A percentile compares a stretch with the other conserved stretches of the same genome.
Evolutionary conservation across 2,888 invertebrate species (phyloP).

Genomic region (Autographa pulchrina): DNA sequence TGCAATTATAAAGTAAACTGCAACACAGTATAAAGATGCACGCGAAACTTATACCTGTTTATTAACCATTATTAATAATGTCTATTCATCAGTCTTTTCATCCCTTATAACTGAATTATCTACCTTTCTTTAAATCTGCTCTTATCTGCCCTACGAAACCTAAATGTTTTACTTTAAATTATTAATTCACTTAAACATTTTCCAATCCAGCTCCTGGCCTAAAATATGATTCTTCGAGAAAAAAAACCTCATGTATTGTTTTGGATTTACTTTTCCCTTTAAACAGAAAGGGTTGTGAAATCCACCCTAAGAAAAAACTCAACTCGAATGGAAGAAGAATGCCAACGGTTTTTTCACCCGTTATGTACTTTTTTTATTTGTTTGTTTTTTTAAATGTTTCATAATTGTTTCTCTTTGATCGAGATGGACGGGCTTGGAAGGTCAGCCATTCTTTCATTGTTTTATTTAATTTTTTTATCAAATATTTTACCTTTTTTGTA

Average conservation of each 20-base stretch:
- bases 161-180: no score
- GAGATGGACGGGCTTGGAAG: constrained; percentile 53
- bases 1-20: no score
- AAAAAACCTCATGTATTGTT: constrained; percentile 75
- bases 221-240: constrained; percentile 62
- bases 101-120: no score
- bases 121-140: no score
- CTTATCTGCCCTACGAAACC: no score
- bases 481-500: constrained; percentile 45
- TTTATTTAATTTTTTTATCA: constrained; percentile 46
- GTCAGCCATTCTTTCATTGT: constrained; percentile 51
- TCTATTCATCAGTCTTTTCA: no score
- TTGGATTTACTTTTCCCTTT: constrained; percentile 67
- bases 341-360: constrained; percentile 67
- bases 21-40: no score
- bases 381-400: constrained; percentile 66
- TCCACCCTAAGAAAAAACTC: constrained; percentile 78
- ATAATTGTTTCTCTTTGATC: constrained; percentile 67
- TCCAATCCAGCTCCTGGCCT: constrained; percentile 53
- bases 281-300: constrained; percentile 78
- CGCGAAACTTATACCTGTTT: no score
- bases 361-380: constrained; percentile 63
- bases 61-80: no score
- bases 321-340: constrained; percentile 77
- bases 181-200: neutral